Conservation (phyloP, 2,113 vertebrate species). For the Gasterosteus aculeatus region DNA sequence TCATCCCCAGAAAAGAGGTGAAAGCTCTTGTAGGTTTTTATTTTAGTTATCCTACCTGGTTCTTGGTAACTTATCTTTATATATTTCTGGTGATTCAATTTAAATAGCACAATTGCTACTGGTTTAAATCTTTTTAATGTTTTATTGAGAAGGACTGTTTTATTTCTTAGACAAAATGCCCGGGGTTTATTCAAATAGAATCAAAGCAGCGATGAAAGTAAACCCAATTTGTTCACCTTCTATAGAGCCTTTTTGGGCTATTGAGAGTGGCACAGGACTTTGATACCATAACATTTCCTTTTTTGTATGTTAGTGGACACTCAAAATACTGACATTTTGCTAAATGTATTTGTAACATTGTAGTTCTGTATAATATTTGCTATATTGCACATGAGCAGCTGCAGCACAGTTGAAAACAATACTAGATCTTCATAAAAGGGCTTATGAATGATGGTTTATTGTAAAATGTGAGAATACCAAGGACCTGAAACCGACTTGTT, state of each 20-base stretch:
- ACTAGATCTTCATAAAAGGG: constrained; percentile 4
- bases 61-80: neutral
- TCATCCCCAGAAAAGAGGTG: constrained; percentile 40
- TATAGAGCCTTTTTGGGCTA: constrained; percentile 26
- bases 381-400: neutral
- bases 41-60: neutral
- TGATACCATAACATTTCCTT: constrained; percentile 44
- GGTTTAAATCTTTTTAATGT: neutral
- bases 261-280: constrained; percentile 27
- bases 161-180: neutral
- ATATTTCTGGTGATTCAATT: neutral
- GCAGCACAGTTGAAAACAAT: neutral
- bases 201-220: neutral
- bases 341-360: neutral
- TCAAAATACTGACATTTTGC: neutral
- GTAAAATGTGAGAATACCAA: neutral
- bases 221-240: neutral
- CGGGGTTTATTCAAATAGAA: neutral
- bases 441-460: constrained; percentile 3
- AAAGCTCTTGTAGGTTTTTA: neutral
- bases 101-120: neutral
- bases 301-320: neutral
- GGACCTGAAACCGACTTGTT: constrained; percentile 12
- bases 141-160: neutral
- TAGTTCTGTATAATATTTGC: neutral